Evolutionary conservation across 92 coral and sea anemone species (phyloP), one percentile per base, ranked within the genome.

Genomic region (Anthopleura xanthogrammica): DNA sequence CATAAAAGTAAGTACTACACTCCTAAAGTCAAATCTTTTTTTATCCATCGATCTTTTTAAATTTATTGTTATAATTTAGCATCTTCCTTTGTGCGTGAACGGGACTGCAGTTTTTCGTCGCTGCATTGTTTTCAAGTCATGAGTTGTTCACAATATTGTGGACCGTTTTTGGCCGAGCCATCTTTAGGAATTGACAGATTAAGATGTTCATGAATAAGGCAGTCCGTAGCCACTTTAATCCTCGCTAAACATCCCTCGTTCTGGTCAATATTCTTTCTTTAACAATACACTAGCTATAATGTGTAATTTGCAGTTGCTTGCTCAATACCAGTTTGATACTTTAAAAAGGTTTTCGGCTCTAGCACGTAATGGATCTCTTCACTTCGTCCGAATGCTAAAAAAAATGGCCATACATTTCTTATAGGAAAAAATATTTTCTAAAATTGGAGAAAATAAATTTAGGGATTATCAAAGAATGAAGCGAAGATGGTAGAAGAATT

Each of bases 1-100:
- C 92, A 89, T 64, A 89, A 84, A 68, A 88, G 92, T 89, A 89
- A 78, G 92, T 60, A 62, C 1, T 20, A 62, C 19, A 20, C 5
- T 20, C 42, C 42, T 29, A 29, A 29, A 29, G 36, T 54, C 16
- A 11, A 54, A 54, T 54, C 2, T 6, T 54, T 54, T 7, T 14
- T 2, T 54, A 13, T 0, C 16, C 3, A 54, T 11, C 14, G 29
- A 76, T 43, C 5, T n/a, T 10, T 50, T 76, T 43, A 29, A 29
- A 29, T 29, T 3, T 19, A 54, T 54, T 54, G 14, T 23, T 29
- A 8, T 7, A 29, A 9, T 29, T 68, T 13, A 23, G 5, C 29
- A 3, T 68, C 40, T 24, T 62, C 36, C 14, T 68, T 68, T 29
- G 40, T 68, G 22, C 22, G 24, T 12, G 70, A 62, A 19, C 29